Conservation (phyloP, 2,888 invertebrate species). For the Cheiracanthium punctorium region DNA sequence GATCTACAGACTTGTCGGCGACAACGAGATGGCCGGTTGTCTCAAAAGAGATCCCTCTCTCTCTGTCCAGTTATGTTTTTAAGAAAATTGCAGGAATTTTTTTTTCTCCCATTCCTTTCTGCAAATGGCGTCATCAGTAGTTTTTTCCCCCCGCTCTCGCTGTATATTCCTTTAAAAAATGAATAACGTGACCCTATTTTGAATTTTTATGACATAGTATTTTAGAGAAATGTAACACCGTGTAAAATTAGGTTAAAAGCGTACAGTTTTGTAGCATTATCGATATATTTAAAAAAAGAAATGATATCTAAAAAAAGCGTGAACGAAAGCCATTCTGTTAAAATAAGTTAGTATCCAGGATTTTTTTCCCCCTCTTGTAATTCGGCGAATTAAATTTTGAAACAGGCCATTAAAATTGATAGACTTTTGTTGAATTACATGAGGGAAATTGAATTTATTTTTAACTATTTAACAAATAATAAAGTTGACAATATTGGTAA, state of each 20-base stretch:
- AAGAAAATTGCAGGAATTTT: constrained; percentile 55
- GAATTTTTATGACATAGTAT: not conserved
- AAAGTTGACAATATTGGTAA: no score
- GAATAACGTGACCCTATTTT: constrained; percentile 16
- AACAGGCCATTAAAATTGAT: no score
- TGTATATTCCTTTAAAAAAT: constrained; percentile 13
- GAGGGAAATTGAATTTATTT: no score
- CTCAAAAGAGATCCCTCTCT: constrained; percentile 14
- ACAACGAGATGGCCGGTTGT: constrained; percentile 37
- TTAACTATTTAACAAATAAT: no score
- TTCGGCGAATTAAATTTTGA: no score
- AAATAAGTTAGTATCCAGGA: no score
- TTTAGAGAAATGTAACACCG: constrained; percentile 1
- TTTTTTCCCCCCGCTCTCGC: not conserved
- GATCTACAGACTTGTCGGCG: constrained; percentile 55
- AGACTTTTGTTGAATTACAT: no score
- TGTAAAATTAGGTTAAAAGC: constrained; percentile 24
- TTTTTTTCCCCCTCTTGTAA: no score
- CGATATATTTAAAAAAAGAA: no score
- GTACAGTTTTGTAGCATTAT: not conserved
- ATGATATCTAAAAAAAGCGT: no score
- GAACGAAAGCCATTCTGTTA: no score
- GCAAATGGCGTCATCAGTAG: constrained; percentile 31
- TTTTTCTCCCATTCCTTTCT: constrained; percentile 19
- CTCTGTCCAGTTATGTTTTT: constrained; percentile 45